Percentiles rank a stretch among this genome's conserved stretches.
phyloP scores from a whole-genome alignment of 2,113 vertebrate species.

The Pogona vitticeps region DNA sequence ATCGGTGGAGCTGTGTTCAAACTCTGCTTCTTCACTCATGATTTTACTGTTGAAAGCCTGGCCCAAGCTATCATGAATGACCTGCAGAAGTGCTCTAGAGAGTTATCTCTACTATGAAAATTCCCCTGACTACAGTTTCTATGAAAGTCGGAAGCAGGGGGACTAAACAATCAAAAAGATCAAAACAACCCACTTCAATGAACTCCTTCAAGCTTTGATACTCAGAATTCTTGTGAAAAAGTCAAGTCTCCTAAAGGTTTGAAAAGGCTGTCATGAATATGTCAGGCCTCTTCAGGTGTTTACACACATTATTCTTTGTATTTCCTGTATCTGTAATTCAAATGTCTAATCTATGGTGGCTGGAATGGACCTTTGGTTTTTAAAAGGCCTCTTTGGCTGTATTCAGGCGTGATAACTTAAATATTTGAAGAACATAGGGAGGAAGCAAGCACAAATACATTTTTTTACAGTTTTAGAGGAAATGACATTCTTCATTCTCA shows the following conservation, averaged over 20 bases:
- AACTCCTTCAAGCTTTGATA: background rate
- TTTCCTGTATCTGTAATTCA: background rate
- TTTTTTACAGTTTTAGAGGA: no score
- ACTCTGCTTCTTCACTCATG: background rate
- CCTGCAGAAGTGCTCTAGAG: background rate
- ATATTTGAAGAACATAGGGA: background rate
- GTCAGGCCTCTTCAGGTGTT: background rate
- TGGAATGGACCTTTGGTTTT: background rate
- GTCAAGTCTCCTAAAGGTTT: background rate
- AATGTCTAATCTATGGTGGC: background rate
- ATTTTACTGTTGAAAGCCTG: background rate
- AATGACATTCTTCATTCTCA: no score
- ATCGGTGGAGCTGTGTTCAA: background rate
- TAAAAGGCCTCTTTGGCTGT: background rate
- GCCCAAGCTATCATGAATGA: background rate
- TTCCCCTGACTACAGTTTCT: no score
- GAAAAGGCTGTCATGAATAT: background rate
- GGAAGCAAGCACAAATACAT: background rate
- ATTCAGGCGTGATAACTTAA: background rate
- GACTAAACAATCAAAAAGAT: background rate
- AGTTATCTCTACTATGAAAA: background rate
- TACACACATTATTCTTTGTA: background rate
- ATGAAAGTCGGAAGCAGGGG: background rate
- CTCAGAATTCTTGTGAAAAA: background rate
- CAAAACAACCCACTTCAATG: background rate